Base-by-base conservation (phyloP, 1,140 invertebrate species). In the Drosophila triauraria region DNA sequence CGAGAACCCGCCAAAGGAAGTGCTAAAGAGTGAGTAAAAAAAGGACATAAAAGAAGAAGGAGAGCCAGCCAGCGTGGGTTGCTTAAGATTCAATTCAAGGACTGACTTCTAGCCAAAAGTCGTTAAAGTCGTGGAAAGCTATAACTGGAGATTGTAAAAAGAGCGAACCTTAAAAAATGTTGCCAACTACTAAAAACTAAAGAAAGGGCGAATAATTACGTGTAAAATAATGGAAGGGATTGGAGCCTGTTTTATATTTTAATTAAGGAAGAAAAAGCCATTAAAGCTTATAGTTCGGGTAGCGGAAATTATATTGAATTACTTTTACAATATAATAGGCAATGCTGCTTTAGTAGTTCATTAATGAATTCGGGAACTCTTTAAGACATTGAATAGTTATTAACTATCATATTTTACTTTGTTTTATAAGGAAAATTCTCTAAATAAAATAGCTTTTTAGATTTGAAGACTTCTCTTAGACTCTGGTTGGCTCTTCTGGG, bases 61-160 rank as follows among this genome's bases (percentile, higher is more conserved):
- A 53, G 3, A 13, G 27, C 10, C n/a, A 35, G 1, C 1, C 13
- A 20, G 20, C 2, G 65, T 15, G 27, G 35, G 51, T 59, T 50
- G 38, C 53, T 59, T 51, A 38, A 72, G 30, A 59, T 71, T 43
- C 38, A 48, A 60, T 71, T 71, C 53, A 72, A 72, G 65, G 65
- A 71, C 65, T 40, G 65, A 71, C 65, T 40, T 43, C 35, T n/a
- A n/a, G 23, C 13, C 30, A 44, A 67, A 67, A 68, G 46, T 53
- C 46, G 30, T 69, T 54, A 67, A 67, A 67, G 38, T 46, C 9
- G 38, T 12, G 46, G 30, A 53, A 13, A 47, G 62, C 63, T 48
- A 47, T 40, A 25, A 20, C 17, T 9, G 32, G 7, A 61, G 42
- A 61, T 20, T 20, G 56, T 47, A 61, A 65, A 35, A 65, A 35